Conservation (phyloP, 2,888 invertebrate genomes). For the Habroteleia sp. region DNA sequence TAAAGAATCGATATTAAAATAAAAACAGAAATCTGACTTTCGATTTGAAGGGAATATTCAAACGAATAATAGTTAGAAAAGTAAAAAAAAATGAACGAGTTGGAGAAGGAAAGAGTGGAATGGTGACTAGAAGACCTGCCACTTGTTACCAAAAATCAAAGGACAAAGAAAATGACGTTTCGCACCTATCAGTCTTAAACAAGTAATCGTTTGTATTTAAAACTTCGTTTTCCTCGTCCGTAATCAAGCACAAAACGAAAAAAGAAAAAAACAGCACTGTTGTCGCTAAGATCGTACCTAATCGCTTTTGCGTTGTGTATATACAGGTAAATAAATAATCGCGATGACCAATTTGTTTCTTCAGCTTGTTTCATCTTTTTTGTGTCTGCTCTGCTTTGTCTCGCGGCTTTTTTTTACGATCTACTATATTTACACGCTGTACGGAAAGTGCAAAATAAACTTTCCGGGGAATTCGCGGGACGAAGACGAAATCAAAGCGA, state of each 20-base stretch:
- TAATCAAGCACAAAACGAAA: constrained; percentile 31
- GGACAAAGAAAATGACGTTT: constrained; percentile 30
- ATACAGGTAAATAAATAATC: constrained; percentile 79
- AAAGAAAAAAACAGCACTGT: constrained; percentile 35
- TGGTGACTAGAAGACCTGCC: constrained; percentile 42
- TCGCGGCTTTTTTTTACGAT: constrained; percentile 31
- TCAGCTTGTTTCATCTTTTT: constrained; percentile 2
- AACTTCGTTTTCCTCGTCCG: constrained; percentile 36
- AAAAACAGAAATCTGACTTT: too few relatives aligned
- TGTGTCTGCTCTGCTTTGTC: constrained; percentile 12
- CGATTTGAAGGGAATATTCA: too few relatives aligned
- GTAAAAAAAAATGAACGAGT: neutral
- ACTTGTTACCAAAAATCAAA: constrained; percentile 10
- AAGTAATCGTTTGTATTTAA: constrained; percentile 66
- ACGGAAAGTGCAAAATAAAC: constrained; percentile 54
- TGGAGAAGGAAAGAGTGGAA: constrained; percentile 2
- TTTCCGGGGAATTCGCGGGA: constrained; percentile 47
- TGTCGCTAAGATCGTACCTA: constrained; percentile 69
- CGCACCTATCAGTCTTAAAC: constrained; percentile 78
- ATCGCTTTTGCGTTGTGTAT: constrained; percentile 71
- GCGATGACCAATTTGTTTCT: constrained; percentile 47
- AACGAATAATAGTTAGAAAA: too few relatives aligned
- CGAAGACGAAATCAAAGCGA: constrained; percentile 35
- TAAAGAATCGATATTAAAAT: too few relatives aligned
- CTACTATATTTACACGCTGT: constrained; percentile 54